Percentiles rank a stretch among this genome's conserved stretches.
phyloP scores from a whole-genome alignment of 2,888 invertebrate genomes.

The Eupithecia subumbrata region DNA sequence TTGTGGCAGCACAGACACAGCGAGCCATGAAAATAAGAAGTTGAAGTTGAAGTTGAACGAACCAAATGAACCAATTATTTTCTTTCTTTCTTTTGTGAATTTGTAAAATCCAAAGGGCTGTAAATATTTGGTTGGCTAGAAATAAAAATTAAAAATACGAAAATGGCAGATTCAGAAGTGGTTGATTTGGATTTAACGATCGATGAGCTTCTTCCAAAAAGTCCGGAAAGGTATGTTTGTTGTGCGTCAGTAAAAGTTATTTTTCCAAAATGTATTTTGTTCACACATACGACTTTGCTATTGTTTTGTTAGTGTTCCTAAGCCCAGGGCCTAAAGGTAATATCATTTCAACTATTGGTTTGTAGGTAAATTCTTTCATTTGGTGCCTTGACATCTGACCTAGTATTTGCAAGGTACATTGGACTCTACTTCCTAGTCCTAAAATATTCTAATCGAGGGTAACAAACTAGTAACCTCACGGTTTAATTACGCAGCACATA shows the following conservation, averaged over 20 bases:
- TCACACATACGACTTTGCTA: background rate
- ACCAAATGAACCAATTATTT: background rate
- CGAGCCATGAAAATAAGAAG: no score
- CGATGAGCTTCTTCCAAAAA: slow-evolving; percentile 80
- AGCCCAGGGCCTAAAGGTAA: background rate
- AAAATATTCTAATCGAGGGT: slow-evolving; percentile 1
- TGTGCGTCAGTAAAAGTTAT: background rate
- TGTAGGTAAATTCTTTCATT: background rate
- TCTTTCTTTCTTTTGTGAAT: slow-evolving; percentile 63
- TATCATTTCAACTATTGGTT: background rate
- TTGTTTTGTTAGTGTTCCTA: background rate
- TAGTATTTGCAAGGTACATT: slow-evolving; percentile 53
- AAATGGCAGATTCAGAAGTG: slow-evolving; percentile 78
- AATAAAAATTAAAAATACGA: slow-evolving; percentile 51
- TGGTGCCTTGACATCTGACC: slow-evolving; percentile 72
- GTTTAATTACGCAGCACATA: background rate
- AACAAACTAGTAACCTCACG: background rate
- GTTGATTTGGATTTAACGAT: slow-evolving; percentile 77
- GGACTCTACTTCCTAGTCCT: slow-evolving; percentile 23
- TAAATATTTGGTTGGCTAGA: slow-evolving; percentile 53
- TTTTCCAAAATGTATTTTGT: background rate
- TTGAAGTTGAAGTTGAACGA: slow-evolving; percentile 22
- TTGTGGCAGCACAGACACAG: no score
- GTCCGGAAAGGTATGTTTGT: slow-evolving; percentile 73
- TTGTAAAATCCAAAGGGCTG: slow-evolving; percentile 54